Base-by-base conservation (phyloP, 2,888 invertebrate genomes). In the Eueremaeus valkanovi region DNA sequence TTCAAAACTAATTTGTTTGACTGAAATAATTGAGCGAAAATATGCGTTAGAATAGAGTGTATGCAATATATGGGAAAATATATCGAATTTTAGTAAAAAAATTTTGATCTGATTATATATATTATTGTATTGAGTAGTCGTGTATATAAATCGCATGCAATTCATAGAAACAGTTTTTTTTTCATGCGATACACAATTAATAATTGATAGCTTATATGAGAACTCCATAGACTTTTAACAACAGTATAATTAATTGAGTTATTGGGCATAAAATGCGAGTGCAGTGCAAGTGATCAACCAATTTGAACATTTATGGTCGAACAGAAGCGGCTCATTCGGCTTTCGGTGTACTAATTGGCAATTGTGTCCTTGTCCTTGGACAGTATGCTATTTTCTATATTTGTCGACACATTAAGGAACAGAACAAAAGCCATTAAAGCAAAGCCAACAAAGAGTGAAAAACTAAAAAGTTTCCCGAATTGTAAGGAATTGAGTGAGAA, bases 301-400 rank as follows among this genome's bases (percentile, higher is more conserved):
- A n/a, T 24, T 55, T 27, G 27, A 3, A 55, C 8, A 11, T 27
- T 55, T 11, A 3, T 45, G 45, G 45, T 51, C 8, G 51, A 8
- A 5, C 21, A 27, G 27, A 8, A 1, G 27, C 8, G 27, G 55
- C 24, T 27, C 55, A 13, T 24, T 24, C 63, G 33, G 31, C 63
- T n/a, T n/a, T n/a, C n/a, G n/a, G n/a, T n/a, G n/a, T n/a, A n/a
- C n/a, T 33, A 3, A 61, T 13, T 61, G 61, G 61, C 11, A 21
- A 51, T 5, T 31, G n/a, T 63, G 63, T 63, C 63, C 63, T 63
- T 63, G 63, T 63, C 63, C 63, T 63, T 63, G 63, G 31, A 31
- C 31, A 8, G 18, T 24, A 55, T n/a, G 33, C 31, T 27, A 63
- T 27, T 63, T 63, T 18, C 63, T 33, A 63, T 63, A 63, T 21